Percentiles rank a stretch among this genome's conserved stretches.
Evolutionary conservation across 2,888 invertebrate genomes (phyloP).

Genomic region (Phymatocera aterrima): DNA sequence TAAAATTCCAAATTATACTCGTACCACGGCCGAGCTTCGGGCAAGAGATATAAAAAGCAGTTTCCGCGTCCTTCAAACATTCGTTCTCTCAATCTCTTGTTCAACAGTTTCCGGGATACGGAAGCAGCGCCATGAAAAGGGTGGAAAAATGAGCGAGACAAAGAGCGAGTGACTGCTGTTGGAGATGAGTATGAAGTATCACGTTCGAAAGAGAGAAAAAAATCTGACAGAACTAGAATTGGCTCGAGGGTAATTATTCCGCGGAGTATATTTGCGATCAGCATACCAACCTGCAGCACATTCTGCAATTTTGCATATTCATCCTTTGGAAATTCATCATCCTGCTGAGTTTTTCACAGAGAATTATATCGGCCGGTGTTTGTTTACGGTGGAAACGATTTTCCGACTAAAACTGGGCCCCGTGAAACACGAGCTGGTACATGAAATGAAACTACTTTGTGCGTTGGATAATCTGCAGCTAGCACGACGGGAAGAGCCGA

Average conservation of each 20-base stretch:
- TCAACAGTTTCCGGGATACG: background rate
- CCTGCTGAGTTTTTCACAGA: background rate
- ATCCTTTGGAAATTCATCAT: background rate
- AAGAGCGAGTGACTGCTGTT: background rate
- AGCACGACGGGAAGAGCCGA: background rate
- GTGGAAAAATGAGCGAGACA: background rate
- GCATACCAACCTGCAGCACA: too few species aligned
- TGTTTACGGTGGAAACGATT: background rate
- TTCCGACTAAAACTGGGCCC: background rate
- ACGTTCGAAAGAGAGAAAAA: background rate
- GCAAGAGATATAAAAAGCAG: conserved; percentile 11
- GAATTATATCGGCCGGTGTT: background rate
- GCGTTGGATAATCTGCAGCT: background rate
- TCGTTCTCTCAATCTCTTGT: conserved; percentile 25
- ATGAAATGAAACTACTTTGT: background rate
- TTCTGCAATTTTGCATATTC: too few species aligned
- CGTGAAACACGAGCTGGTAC: background rate
- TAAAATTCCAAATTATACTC: background rate
- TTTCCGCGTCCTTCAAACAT: conserved; percentile 24
- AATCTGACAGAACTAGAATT: background rate
- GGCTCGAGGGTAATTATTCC: background rate
- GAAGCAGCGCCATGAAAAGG: background rate
- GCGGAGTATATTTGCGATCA: background rate
- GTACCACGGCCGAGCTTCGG: background rate
- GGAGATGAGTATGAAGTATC: conserved; percentile 2